Base-by-base conservation (phyloP, 2,888 invertebrate species). In the Diploptera punctata region DNA sequence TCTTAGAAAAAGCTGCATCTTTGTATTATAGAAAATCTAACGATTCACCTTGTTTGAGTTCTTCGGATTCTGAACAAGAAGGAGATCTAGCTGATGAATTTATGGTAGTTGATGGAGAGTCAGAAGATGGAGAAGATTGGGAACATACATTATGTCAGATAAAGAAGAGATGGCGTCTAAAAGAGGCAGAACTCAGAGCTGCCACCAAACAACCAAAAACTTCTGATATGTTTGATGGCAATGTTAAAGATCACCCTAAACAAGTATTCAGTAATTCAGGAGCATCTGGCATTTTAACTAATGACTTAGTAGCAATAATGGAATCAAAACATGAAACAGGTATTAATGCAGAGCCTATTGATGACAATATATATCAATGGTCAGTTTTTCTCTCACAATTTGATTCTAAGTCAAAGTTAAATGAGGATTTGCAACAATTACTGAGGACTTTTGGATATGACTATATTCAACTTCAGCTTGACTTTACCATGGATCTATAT, bases 331-430 rank as follows among this genome's bases (percentile, higher is more conserved):
- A 78, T 75, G 79, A 70, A 13, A 76, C 74, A 33, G 78, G 78
- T 4, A 77, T 82, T 72, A 77, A 78, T 69, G 81, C 80, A 9
- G 81, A 81, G 43, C 80, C 82, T 7, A 78, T 82, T 9, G 79
- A 81, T 52, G 81, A 82, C 67, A 81, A 82, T 70, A 82, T 82
- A 26, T 82, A 81, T 73, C 77, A 79, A 67, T 82, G 82, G 82
- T 75, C 78, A 33, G 81, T 82, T 2, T 77, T 77, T 60, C 77
- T 82, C n/a, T 79, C 76, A 43, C 74, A 78, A 60, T 82, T 82
- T 76, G 76, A 78, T 54, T 68, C 70, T 1, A 21, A 73, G 9
- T 73, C 75, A 31, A 78, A 77, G 19, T 70, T 82, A 52, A 72
- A 77, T 3, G 71, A 77, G 19, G 82, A 82, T 71, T 74, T 82